Base-by-base conservation (phyloP, 2,113 vertebrate species). In the Podiceps cristatus region DNA sequence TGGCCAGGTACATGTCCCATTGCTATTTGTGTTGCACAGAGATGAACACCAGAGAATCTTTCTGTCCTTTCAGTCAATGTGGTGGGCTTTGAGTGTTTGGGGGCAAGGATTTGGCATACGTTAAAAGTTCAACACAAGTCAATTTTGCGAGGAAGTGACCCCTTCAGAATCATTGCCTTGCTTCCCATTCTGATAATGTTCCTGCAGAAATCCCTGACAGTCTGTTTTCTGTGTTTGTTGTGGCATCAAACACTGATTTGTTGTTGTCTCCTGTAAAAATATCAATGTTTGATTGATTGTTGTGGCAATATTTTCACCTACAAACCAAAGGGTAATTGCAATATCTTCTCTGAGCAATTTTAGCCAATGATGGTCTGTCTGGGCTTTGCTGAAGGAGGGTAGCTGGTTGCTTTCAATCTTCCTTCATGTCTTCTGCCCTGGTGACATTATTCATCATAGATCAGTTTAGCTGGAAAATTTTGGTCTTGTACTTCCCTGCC, bases 281-380 rank as follows among this genome's bases (percentile, higher is more conserved):
- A 85, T 33, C 89, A 79, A 13, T 73, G 59, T 76, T 82, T 95
- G 91, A 95, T 94, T 81, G 93, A 94, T 89, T 58, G 53, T 75
- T 90, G 66, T 66, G 93, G 69, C 55, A 42, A 25, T 85, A 35
- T 95, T 96, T 95, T 93, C 74, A 91, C 91, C 95, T 93, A 12
- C 45, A 85, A 90, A 95, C 74, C 77, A 91, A 79, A 96, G 93
- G 84, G 53, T 91, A 93, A 83, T 69, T 68, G 85, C 53, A 24
- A 1, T 75, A 84, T 85, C 60, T 78, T 95, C 69, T 95, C 55
- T 0, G 3, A 55, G 66, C 67, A 83, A 68, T 96, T 96, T 90
- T 73, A 94, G 83, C 73, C 73, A 72, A 63, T 58, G 74, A 87
- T 95, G 73, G 49, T 77, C 73, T 75, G 80, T 44, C 60, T 91